Base-by-base conservation (phyloP, 2,113 vertebrate genomes). In the Cranoglanis bouderius region DNA sequence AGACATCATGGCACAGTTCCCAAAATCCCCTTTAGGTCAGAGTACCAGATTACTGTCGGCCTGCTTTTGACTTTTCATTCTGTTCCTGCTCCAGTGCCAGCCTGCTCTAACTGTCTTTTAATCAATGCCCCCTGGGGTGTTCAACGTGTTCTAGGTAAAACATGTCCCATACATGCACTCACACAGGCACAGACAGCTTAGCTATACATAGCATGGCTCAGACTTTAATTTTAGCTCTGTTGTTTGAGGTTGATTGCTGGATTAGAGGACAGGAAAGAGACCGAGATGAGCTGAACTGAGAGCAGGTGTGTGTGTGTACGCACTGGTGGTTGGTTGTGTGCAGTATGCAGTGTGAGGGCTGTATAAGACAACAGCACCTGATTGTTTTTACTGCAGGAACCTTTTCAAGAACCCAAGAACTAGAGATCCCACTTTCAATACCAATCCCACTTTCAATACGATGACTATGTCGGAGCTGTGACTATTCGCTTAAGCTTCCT, bases 221-320 rank as follows among this genome's bases (percentile, higher is more conserved):
- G 85, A 70, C 87, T 85, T 85, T 88, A 85, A 89, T 91, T 89
- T 88, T 88, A 89, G 57, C 84, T 83, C 83, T 89, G 65, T 85
- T 85, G 86, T 89, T 91, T 89, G 85, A 77, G 85, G 49, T 65
- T 89, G 88, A 82, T 91, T 89, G 75, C 87, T 83, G 88, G 90
- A 87, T 89, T 91, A 91, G 84, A 67, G 88, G 65, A 89, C 38
- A 49, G 88, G 88, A 88, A 88, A 88, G 80, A 87, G 90, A 59
- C 29, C 12, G 57, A 84, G 80, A 84, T 84, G 84, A 89, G 88
- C 78, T 91, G 85, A 85, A 46, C 46, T 16, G 29, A 35, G 49
- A 53, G 18, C 16, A 75, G 40, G 18, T 74, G 84, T 63, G 32
- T 70, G 51, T 61, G 77, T 67, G 83, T 75, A 57, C 77, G 84